Conservation (phyloP, 2,888 invertebrate species). For the Parnassius smintheus region DNA sequence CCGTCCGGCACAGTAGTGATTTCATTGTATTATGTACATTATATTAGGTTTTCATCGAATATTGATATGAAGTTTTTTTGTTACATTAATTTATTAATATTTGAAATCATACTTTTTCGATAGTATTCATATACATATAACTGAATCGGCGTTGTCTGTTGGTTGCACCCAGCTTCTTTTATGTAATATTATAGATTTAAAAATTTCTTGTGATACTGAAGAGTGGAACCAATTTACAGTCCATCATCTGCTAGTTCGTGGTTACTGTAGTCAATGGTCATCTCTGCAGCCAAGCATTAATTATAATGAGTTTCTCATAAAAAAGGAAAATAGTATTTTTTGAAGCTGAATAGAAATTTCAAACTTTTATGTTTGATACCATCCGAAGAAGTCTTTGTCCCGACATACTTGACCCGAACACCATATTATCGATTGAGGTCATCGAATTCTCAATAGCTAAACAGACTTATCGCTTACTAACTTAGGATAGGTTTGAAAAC, state of each 20-base stretch:
- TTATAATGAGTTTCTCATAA: neutral
- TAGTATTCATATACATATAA: too few relatives aligned
- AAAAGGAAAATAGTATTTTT: neutral
- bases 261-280: neutral
- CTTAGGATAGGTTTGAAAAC: slow-evolving; percentile 25
- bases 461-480: neutral
- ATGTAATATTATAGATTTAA: too few relatives aligned
- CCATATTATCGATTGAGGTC: slow-evolving; percentile 23
- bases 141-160: too few relatives aligned
- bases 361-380: neutral
- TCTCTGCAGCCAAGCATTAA: neutral
- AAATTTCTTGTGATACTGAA: neutral
- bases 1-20: too few relatives aligned
- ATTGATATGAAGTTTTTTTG: too few relatives aligned
- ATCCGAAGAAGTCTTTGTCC: slow-evolving; percentile 2
- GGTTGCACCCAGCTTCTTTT: neutral
- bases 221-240: neutral
- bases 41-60: too few relatives aligned
- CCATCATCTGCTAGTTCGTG: neutral
- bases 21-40: too few relatives aligned
- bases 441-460: slow-evolving; percentile 23
- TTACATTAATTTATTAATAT: too few relatives aligned
- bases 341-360: neutral
- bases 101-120: too few relatives aligned
- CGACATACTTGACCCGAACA: slow-evolving; percentile 15